phyloP scores from a whole-genome alignment of 2,113 vertebrate species.

The Centropristis striata region DNA sequence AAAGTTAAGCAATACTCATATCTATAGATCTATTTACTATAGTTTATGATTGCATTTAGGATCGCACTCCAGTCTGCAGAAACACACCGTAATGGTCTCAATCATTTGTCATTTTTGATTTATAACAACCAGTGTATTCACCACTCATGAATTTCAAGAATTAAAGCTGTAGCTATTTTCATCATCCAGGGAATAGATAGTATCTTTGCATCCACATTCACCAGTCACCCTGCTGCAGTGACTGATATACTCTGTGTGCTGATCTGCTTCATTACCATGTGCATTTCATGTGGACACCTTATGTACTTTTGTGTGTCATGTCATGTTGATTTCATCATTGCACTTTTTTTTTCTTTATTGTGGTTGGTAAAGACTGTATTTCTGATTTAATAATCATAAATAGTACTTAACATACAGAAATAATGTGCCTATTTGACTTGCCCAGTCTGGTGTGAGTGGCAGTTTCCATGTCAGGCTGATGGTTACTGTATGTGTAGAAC shows the following conservation, averaged over 20 bases:
- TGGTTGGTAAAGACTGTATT: neutral
- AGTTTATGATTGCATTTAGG: slow-evolving; percentile 37
- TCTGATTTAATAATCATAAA: slow-evolving; percentile 15
- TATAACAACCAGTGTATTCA: slow-evolving; percentile 10
- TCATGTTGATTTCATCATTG: slow-evolving; percentile 13
- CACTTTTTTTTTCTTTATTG: slow-evolving; percentile 15
- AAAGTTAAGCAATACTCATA: slow-evolving; percentile 72
- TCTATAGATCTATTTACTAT: slow-evolving; percentile 40
- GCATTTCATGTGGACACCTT: slow-evolving; percentile 6
- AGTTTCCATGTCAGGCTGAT: neutral
- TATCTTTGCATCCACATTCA: slow-evolving; percentile 11
- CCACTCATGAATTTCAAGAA: neutral
- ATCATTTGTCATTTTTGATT: slow-evolving; percentile 15
- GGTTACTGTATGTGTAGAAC: slow-evolving; percentile 6
- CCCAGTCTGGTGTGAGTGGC: neutral
- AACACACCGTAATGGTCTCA: neutral
- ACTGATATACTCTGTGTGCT: slow-evolving; percentile 9
- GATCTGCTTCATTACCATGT: slow-evolving; percentile 27
- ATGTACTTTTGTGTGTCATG: slow-evolving; percentile 24
- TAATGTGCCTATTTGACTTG: slow-evolving; percentile 38
- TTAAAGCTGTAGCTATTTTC: slow-evolving; percentile 1
- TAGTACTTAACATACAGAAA: slow-evolving; percentile 13
- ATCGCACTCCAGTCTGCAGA: neutral
- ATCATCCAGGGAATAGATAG: slow-evolving; percentile 1
- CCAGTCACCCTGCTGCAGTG: neutral